A percentile compares a stretch with the other conserved stretches of the same genome.
Conservation (phyloP, 64 coral and sea anemone genomes). For the Orbicella faveolata region DNA sequence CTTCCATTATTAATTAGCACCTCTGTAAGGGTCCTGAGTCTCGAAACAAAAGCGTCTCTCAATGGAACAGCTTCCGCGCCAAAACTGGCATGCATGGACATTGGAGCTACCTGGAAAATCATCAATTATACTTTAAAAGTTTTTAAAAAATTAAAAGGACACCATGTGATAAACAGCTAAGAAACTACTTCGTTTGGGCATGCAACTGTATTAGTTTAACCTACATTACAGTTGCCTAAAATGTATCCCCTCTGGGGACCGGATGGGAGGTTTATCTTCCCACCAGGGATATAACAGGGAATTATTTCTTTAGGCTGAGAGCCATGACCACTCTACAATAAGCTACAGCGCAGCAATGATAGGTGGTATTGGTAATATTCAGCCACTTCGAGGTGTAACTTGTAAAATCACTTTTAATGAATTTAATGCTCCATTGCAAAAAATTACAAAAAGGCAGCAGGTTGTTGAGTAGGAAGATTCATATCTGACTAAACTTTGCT, state of each 20-base stretch:
- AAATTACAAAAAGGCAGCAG: too few relatives aligned
- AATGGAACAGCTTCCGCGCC: slow-evolving; percentile 74
- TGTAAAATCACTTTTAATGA: too few relatives aligned
- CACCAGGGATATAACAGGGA: slow-evolving; percentile 34
- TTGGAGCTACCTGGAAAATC: slow-evolving; percentile 76
- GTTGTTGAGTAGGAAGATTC: too few relatives aligned
- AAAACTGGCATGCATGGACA: slow-evolving; percentile 98
- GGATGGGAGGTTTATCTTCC: background rate
- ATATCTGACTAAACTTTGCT: too few relatives aligned
- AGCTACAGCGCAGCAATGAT: background rate
- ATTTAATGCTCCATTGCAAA: too few relatives aligned
- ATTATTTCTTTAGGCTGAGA: slow-evolving; percentile 4
- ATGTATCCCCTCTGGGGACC: slow-evolving; percentile 15
- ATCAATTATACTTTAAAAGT: background rate
- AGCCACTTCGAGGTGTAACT: background rate
- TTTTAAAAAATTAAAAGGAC: background rate
- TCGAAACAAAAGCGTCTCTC: slow-evolving; percentile 81
- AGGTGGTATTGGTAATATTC: slow-evolving; percentile 11
- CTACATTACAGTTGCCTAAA: too few relatives aligned
- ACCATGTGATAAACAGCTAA: too few relatives aligned
- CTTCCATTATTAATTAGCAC: background rate
- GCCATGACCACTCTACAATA: slow-evolving; percentile 30
- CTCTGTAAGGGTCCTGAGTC: slow-evolving; percentile 76
- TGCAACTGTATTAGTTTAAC: too few relatives aligned
- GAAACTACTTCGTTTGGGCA: too few relatives aligned